phyloP scores from a whole-genome alignment of 2,888 invertebrate genomes.

The Autographa pulchrina region DNA sequence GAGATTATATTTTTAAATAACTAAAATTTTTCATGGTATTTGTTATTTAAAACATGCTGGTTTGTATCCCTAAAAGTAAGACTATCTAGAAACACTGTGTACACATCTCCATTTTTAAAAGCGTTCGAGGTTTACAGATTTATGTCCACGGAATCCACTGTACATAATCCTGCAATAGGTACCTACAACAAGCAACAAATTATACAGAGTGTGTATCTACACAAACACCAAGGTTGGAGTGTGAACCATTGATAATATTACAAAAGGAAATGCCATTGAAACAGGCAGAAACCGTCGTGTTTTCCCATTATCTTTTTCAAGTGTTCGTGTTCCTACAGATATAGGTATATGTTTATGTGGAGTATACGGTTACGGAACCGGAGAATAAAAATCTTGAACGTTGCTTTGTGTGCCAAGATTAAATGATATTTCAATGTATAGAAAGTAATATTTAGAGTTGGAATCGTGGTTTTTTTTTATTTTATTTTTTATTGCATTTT shows the following conservation, averaged over 20 bases:
- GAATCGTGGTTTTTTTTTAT: too few relatives aligned
- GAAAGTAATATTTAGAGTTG: constrained; percentile 30
- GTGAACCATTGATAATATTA: constrained; percentile 1
- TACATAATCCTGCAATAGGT: not conserved
- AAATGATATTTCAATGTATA: constrained; percentile 7
- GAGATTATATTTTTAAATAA: too few relatives aligned
- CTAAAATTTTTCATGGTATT: too few relatives aligned
- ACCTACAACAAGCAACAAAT: not conserved
- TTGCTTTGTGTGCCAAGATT: constrained; percentile 19
- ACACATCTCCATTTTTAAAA: too few relatives aligned
- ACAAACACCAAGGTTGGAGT: constrained; percentile 2
- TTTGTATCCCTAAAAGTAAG: too few relatives aligned
- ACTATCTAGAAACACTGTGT: too few relatives aligned
- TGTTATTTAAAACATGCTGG: too few relatives aligned
- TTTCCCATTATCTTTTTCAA: constrained; percentile 9
- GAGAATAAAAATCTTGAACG: constrained; percentile 29
- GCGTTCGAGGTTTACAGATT: too few relatives aligned
- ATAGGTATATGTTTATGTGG: constrained; percentile 20
- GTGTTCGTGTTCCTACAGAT: constrained; percentile 17
- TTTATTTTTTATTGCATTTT: too few relatives aligned
- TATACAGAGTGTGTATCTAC: not conserved
- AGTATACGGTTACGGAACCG: constrained; percentile 16
- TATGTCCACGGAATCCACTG: too few relatives aligned
- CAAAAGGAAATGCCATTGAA: not conserved
- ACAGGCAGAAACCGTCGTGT: not conserved